Evolutionary conservation across 2,888 invertebrate genomes (phyloP).

Genomic region (Caenorhabditis virilis): DNA sequence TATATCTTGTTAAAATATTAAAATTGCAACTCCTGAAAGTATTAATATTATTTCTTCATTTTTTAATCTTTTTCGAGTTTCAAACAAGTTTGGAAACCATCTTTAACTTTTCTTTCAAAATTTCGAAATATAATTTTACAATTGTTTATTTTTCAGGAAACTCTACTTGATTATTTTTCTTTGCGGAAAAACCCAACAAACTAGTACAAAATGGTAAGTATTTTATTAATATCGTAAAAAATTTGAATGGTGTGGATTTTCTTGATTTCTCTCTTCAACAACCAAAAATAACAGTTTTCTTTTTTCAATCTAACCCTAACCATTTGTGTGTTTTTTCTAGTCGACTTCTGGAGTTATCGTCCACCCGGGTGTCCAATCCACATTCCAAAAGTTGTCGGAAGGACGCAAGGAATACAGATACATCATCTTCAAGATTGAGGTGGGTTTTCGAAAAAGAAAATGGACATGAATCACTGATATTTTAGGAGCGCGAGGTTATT

Average conservation of each 20-base stretch:
- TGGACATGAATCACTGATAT: background rate
- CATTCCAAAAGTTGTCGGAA: constrained; percentile 68
- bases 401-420: constrained; percentile 67
- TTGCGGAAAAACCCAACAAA: constrained; percentile 13
- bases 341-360: constrained; percentile 67
- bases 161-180: constrained; percentile 27
- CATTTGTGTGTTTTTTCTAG: constrained; percentile 41
- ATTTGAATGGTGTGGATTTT: constrained; percentile 22
- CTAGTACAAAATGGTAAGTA: constrained; percentile 25
- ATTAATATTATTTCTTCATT: no score
- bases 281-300: constrained; percentile 12
- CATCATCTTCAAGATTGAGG: constrained; percentile 69
- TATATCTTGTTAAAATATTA: no score
- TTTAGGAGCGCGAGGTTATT: constrained; percentile 67
- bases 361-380: constrained; percentile 67
- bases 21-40: no score
- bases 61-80: no score
- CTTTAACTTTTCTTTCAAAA: constrained; percentile 4
- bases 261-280: no score
- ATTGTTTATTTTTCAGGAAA: constrained; percentile 12
- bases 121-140: constrained; percentile 8
- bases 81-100: no score
- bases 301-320: background rate
- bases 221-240: constrained; percentile 6
- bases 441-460: constrained; percentile 10